A percentile compares a stretch with the other conserved stretches of the same genome.
Conservation (phyloP, 2,888 invertebrate species). For the Malachius bipustulatus region DNA sequence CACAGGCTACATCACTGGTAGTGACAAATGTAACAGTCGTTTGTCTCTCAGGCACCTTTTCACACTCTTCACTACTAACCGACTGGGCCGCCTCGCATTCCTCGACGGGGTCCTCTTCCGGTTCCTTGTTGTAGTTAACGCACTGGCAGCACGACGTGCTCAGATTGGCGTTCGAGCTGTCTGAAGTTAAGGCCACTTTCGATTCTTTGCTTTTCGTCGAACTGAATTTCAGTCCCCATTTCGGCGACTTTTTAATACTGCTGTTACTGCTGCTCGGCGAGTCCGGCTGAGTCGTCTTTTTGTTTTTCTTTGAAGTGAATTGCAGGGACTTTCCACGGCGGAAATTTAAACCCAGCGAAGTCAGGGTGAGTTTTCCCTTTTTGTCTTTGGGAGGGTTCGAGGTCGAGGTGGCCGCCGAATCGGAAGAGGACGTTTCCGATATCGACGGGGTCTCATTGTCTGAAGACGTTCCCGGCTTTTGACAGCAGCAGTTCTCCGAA, state of each 20-base stretch:
- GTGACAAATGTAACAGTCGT: not conserved
- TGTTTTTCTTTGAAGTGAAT: constrained; percentile 26
- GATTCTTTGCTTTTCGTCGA: constrained; percentile 30
- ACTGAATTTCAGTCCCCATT: constrained; percentile 34
- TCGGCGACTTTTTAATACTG: constrained; percentile 29
- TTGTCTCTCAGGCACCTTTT: not conserved
- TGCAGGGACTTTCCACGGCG: constrained; percentile 30
- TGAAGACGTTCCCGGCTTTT: constrained; percentile 24
- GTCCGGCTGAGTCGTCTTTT: constrained; percentile 18
- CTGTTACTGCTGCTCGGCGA: constrained; percentile 14
- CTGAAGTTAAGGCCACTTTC: constrained; percentile 24
- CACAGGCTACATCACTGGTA: not conserved
- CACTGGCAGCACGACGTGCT: constrained; percentile 36
- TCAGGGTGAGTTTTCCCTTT: constrained; percentile 28
- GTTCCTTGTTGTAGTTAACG: constrained; percentile 26
- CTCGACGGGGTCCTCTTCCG: constrained; percentile 7
- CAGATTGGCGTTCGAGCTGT: constrained; percentile 23
- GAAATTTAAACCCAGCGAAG: constrained; percentile 28
- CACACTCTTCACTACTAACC: not conserved
- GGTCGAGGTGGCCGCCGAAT: constrained; percentile 24
- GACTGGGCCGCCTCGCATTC: not conserved
- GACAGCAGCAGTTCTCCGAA: constrained; percentile 32
- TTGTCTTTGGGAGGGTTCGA: constrained; percentile 24
- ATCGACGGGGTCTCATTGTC: constrained; percentile 26
- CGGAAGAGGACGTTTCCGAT: constrained; percentile 22